Evolutionary conservation across 2,888 invertebrate species (phyloP), one percentile per base, ranked within the genome.

Genomic region (Lordiphosa fenestrarum): DNA sequence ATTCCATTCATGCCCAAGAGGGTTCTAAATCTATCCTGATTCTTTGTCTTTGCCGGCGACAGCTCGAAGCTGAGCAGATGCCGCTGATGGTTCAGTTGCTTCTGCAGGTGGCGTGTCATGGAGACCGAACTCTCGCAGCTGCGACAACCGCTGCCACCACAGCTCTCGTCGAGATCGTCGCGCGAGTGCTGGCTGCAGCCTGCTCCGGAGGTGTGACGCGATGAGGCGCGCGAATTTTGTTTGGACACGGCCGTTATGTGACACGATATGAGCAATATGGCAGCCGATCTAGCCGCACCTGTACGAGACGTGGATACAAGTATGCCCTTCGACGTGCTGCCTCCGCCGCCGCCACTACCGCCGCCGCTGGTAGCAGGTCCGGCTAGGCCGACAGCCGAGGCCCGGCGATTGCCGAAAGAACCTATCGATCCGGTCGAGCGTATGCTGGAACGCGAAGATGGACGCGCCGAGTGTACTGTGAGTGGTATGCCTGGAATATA

Each of bases 251-350:
- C 91, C 91, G 91, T 91, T 90, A 94, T 93, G 92, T 94, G 94
- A 92, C 94, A 95, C 93, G 95, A 95, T 93, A 95, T 95, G 92
- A 96, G 94, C 94, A 96, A 95, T 94, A 96, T 95, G 94, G 95
- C 95, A 92, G 95, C 95, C 91, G 95, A 93, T 91, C 95, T 94
- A 91, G 95, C 95, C 93, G 95, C 95, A 95, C 95, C 95, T 95
- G 95, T 95, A 92, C 95, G 93, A 89, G 95, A 95, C 87, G 94
- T 93, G 87, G 94, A 93, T 88, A 94, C 94, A 84, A 93, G 90
- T 87, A 93, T 93, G 89, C 93, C 94, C 85, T 93, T 93, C 84
- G 91, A 91, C 69, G 91, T 86, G 66, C 74, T 88, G 88, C 90
- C 89, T 86, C 91, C 91, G 71, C 88, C 86, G 71, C 88, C 87